Percentiles rank a stretch among this genome's conserved stretches.
Evolutionary conservation across 1,140 invertebrate species (phyloP).

Genomic region (Diabrotica virgifera): DNA sequence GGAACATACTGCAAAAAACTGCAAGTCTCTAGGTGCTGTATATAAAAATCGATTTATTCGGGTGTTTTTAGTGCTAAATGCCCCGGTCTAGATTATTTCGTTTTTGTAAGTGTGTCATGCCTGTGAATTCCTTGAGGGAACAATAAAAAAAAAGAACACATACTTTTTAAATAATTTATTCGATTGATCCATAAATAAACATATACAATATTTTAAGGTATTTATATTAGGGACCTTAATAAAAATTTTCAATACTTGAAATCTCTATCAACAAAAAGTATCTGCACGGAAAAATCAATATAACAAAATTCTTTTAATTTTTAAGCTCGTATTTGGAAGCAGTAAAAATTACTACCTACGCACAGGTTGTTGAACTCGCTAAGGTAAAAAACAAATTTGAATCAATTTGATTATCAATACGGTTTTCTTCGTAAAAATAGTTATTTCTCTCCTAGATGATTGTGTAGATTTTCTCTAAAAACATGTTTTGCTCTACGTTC

Average conservation of each 20-base stretch:
- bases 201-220: constrained; percentile 4
- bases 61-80: too few relatives aligned
- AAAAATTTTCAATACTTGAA: neutral
- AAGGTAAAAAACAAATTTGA: neutral
- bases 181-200: constrained; percentile 19
- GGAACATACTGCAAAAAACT: too few relatives aligned
- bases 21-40: too few relatives aligned
- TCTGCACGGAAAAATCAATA: neutral
- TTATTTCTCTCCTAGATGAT: too few relatives aligned
- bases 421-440: too few relatives aligned
- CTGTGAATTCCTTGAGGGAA: too few relatives aligned
- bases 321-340: neutral
- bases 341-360: neutral
- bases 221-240: neutral
- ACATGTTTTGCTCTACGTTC: too few relatives aligned
- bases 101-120: too few relatives aligned
- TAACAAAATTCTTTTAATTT: neutral
- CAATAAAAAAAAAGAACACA: too few relatives aligned
- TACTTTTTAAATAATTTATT: constrained; percentile 15
- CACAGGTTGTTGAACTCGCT: neutral
- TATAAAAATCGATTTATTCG: too few relatives aligned
- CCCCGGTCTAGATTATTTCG: too few relatives aligned
- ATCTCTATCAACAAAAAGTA: neutral
- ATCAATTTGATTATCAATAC: neutral
- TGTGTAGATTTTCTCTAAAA: too few relatives aligned